Conservation (phyloP, 2,113 vertebrate genomes). For the Odontesthes bonariensis region DNA sequence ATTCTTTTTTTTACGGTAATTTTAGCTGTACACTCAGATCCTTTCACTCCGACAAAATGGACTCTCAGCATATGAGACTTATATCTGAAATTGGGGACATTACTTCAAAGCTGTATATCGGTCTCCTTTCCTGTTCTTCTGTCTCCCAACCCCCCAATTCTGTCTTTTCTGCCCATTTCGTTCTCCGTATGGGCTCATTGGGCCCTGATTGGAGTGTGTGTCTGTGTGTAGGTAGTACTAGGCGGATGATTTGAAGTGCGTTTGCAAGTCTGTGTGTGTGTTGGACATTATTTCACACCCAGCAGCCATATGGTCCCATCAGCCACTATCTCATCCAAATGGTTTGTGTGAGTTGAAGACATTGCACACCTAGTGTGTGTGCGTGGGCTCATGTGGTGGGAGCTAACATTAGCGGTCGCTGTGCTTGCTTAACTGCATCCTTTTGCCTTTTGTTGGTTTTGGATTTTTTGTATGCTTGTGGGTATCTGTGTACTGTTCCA, state of each 20-base stretch:
- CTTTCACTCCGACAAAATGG: constrained; percentile 38
- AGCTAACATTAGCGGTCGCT: constrained; percentile 3
- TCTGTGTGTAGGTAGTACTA: constrained; percentile 33
- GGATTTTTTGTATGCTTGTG: constrained; percentile 1
- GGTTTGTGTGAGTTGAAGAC: constrained; percentile 43
- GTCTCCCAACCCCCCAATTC: background rate
- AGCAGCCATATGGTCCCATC: constrained; percentile 52
- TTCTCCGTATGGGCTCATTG: constrained; percentile 59
- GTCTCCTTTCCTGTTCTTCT: constrained; percentile 15
- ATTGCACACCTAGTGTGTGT: constrained; percentile 14
- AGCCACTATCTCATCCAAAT: constrained; percentile 51
- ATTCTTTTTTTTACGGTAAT: background rate
- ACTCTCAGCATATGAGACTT: constrained; percentile 30
- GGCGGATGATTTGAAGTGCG: constrained; percentile 42
- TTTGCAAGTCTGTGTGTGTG: constrained; percentile 39
- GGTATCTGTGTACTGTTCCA: constrained; percentile 20
- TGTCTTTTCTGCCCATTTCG: constrained; percentile 45
- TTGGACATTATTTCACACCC: constrained; percentile 60
- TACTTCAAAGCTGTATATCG: constrained; percentile 50
- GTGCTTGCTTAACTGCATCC: constrained; percentile 20
- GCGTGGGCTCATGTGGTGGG: background rate
- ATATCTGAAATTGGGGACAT: constrained; percentile 38
- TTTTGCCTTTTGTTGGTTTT: constrained; percentile 25
- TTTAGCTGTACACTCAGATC: background rate
- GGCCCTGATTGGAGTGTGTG: constrained; percentile 53